These are phyloP conservation scores for Chroicocephalus ridibundus DNA, from an alignment of 2,113 vertebrate genomes.

Conservation along the genomic window DNA sequence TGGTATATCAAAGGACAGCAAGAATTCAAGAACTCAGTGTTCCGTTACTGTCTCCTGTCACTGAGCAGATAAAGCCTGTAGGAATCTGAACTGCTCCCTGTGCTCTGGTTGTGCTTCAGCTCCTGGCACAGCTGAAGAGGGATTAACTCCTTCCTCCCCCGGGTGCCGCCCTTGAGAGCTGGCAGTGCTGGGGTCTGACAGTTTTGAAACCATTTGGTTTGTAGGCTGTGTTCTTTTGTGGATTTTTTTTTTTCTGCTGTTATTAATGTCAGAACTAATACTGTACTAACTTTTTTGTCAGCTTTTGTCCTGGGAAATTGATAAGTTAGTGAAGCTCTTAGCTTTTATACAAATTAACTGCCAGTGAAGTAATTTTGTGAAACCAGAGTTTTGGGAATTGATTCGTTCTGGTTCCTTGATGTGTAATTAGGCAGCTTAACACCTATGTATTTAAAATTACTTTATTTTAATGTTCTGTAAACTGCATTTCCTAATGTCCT, in stretches of 20 bases:
- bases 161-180: neutral
- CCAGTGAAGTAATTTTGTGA: neutral
- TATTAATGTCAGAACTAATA: neutral
- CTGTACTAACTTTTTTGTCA: neutral
- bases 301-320: neutral
- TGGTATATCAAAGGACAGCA: constrained; percentile 10
- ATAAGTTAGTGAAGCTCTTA: neutral
- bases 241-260: neutral
- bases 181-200: neutral
- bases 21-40: neutral
- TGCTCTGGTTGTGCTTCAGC: neutral
- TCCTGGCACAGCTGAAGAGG: neutral
- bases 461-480: neutral
- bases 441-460: neutral
- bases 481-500: neutral
- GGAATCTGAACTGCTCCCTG: neutral
- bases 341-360: neutral
- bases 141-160: neutral
- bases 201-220: neutral
- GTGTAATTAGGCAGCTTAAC: neutral
- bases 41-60: neutral
- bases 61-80: constrained; percentile 25
- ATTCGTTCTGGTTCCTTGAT: neutral
- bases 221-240: neutral
- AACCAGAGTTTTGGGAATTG: neutral